A percentile compares a stretch with the other conserved stretches of the same genome.
phyloP scores from a whole-genome alignment of 2,797 vertebrate species.

The Anisognathus igniventris region DNA sequence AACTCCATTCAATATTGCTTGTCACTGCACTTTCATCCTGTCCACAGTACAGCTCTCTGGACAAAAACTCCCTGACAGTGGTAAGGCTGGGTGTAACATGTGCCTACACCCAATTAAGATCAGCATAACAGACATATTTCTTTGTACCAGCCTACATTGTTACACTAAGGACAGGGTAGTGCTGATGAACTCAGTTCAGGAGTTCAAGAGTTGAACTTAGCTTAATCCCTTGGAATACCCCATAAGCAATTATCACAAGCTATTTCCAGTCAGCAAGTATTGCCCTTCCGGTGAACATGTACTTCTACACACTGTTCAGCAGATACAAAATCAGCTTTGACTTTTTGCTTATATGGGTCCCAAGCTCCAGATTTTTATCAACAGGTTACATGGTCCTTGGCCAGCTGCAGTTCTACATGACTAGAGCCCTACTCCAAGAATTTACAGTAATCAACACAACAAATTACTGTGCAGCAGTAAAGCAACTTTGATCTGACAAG shows the following conservation, averaged over 20 bases:
- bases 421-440: neutral
- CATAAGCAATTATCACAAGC: neutral
- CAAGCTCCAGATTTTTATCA: neutral
- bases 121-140: neutral
- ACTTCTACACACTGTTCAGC: neutral
- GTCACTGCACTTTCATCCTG: neutral
- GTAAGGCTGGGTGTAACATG: fast-evolving
- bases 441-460: neutral
- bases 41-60: neutral
- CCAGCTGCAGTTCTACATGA: neutral
- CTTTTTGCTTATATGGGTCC: neutral
- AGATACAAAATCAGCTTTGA: neutral
- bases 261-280: neutral
- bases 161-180: neutral
- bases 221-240: neutral
- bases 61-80: neutral
- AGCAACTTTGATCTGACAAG: neutral
- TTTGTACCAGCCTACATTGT: neutral
- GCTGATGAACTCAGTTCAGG: neutral
- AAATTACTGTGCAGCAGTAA: neutral
- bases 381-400: neutral
- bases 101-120: neutral
- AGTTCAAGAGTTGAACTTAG: neutral
- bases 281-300: neutral
- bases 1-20: neutral